phyloP scores from a whole-genome alignment of 2,797 vertebrate species.

The Bovichtus diacanthus region DNA sequence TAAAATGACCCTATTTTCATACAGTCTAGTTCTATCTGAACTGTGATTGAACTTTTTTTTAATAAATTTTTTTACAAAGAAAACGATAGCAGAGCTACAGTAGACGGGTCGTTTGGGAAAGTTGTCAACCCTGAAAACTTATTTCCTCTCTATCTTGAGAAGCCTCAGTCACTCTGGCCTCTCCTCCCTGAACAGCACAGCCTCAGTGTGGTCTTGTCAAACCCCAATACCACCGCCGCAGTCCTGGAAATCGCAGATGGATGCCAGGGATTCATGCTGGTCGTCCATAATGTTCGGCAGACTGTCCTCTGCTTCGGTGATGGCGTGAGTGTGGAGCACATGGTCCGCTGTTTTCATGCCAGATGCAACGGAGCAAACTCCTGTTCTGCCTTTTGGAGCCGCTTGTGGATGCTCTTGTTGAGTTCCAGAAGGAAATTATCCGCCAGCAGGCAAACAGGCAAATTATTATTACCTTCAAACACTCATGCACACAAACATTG shows the following conservation, averaged over 20 bases:
- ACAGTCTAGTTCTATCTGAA: not conserved
- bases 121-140: conserved; percentile 4
- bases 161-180: not conserved
- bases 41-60: not conserved
- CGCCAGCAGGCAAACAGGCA: conserved; percentile 52
- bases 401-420: conserved; percentile 36
- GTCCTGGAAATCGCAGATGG: conserved; percentile 33
- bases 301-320: conserved; percentile 65
- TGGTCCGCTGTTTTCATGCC: conserved; percentile 70
- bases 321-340: conserved; percentile 65
- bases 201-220: conserved; percentile 58
- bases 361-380: conserved; percentile 69
- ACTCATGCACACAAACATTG: conserved; percentile 1
- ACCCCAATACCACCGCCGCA: conserved; percentile 30
- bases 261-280: conserved; percentile 71
- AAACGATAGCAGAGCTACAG: not conserved
- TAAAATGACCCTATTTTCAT: not conserved
- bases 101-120: not conserved
- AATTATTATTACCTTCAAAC: conserved; percentile 42
- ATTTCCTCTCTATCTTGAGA: conserved; percentile 8
- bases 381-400: conserved; percentile 57
- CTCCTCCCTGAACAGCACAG: conserved; percentile 18
- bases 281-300: conserved; percentile 74
- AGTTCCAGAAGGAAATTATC: conserved; percentile 57
- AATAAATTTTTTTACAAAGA: not conserved